These are phyloP conservation scores for Lichenostomus cassidix DNA, from an alignment of 2,113 vertebrate genomes.

Conservation along the genomic window DNA sequence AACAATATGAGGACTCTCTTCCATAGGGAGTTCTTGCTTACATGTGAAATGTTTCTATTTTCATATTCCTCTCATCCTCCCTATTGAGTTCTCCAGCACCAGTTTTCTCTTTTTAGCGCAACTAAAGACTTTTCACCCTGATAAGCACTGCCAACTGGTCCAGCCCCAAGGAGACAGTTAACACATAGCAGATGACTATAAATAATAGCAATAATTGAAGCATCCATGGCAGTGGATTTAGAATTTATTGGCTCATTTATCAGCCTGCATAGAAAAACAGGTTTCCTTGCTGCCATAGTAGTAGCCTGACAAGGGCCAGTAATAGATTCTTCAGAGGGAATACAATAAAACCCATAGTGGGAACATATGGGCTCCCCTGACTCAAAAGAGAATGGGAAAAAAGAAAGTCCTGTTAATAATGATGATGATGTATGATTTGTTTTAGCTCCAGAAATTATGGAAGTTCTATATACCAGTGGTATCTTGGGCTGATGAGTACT, in stretches of 20 bases:
- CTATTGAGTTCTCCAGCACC: background rate
- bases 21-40: background rate
- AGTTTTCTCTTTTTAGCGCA: background rate
- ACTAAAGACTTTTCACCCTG: background rate
- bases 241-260: slow-evolving; percentile 28
- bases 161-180: background rate
- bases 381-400: background rate
- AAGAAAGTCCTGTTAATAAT: background rate
- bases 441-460: background rate
- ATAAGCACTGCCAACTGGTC: background rate
- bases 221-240: background rate
- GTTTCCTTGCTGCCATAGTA: background rate
- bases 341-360: background rate
- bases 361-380: background rate
- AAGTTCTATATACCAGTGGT: background rate
- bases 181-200: background rate
- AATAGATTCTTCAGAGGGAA: background rate
- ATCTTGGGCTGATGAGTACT: background rate
- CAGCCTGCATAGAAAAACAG: background rate
- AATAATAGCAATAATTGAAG: slow-evolving; percentile 18
- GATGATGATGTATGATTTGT: background rate
- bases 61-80: background rate
- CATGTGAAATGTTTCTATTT: background rate
- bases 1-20: background rate
- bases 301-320: background rate